Conservation (phyloP, 2,113 vertebrate genomes). For the Thalassarche chlororhynchos region DNA sequence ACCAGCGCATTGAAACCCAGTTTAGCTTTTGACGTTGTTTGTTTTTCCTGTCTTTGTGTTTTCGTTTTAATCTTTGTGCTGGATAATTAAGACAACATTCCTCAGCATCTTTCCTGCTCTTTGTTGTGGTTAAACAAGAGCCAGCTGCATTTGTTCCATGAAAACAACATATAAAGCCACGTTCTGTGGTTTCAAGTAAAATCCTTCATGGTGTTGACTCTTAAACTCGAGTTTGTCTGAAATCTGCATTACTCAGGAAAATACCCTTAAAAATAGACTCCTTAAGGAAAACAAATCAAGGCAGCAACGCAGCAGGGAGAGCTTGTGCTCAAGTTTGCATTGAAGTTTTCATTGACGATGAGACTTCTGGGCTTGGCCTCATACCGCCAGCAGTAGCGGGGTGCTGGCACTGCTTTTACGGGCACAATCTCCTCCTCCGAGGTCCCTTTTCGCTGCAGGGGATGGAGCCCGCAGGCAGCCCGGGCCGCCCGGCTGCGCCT, state of each 20-base stretch:
- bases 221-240: neutral
- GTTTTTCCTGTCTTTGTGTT: neutral
- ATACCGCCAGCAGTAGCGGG: neutral
- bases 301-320: accelerated
- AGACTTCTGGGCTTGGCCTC: neutral
- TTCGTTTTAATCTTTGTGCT: constrained; percentile 14
- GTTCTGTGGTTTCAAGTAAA: neutral
- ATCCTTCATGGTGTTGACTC: accelerated
- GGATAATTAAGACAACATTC: constrained; percentile 35
- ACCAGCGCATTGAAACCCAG: neutral
- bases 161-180: neutral
- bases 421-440: accelerated
- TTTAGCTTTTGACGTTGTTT: neutral
- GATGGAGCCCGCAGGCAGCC: neutral
- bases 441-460: neutral
- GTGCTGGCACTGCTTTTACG: neutral
- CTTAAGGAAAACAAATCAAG: neutral
- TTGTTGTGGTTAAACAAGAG: constrained; percentile 25
- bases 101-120: constrained; percentile 35
- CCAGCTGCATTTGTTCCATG: neutral
- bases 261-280: neutral
- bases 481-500: neutral
- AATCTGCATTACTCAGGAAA: neutral
- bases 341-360: neutral
- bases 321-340: neutral